Evolutionary conservation across 2,888 invertebrate species (phyloP).

Genomic region (Apamea monoglypha): DNA sequence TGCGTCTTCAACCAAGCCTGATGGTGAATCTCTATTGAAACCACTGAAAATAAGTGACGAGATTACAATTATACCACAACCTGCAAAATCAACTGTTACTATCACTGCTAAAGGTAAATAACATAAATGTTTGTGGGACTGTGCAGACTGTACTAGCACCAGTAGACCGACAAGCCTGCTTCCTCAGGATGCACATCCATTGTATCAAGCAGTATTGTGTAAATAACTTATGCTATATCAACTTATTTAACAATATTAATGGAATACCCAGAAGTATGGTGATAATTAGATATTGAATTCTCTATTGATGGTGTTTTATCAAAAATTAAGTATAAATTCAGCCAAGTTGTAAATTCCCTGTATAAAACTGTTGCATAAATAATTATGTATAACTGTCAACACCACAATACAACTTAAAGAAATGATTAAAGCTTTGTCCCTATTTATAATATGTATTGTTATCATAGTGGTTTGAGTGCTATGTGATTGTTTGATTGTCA

Average conservation of each 20-base stretch:
- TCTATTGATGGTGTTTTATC: constrained; percentile 81
- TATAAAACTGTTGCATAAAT: constrained; percentile 68
- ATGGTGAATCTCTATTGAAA: constrained; percentile 93
- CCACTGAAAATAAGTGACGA: constrained; percentile 97
- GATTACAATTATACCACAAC: constrained; percentile 97
- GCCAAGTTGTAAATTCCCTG: constrained; percentile 82
- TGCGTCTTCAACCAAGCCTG: constrained; percentile 76
- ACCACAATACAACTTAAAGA: constrained; percentile 69
- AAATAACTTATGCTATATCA: constrained; percentile 81
- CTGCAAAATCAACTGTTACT: constrained; percentile 90
- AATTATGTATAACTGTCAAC: constrained; percentile 67
- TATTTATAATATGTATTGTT: constrained; percentile 51
- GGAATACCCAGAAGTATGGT: constrained; percentile 78
- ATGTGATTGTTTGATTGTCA: constrained; percentile 80
- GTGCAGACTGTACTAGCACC: constrained; percentile 71
- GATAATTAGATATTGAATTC: constrained; percentile 79
- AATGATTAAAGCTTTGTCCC: constrained; percentile 70
- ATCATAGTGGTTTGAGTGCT: constrained; percentile 76
- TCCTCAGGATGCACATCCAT: constrained; percentile 78
- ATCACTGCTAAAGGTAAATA: constrained; percentile 88
- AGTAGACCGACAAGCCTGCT: constrained; percentile 71
- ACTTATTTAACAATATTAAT: constrained; percentile 81
- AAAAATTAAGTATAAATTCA: constrained; percentile 69
- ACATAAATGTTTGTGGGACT: constrained; percentile 74
- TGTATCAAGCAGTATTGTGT: constrained; percentile 86